Evolutionary conservation across 2,888 invertebrate species (phyloP).

Genomic region (Piscicola geometra): DNA sequence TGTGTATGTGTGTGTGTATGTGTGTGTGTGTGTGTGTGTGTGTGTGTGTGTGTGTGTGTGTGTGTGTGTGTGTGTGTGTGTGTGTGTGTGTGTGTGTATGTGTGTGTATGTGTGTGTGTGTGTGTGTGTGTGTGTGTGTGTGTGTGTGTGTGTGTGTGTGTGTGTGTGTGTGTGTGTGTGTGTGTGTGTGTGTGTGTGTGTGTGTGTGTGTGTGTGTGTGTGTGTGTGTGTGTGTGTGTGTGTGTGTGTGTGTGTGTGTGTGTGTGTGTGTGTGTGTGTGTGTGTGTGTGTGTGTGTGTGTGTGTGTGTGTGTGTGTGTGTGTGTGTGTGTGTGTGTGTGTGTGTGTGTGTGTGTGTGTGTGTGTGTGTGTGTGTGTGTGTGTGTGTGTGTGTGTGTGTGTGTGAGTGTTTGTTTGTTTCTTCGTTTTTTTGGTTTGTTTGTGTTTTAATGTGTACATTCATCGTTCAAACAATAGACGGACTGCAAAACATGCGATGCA

Average conservation of each 20-base stretch:
- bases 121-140: constrained; percentile 25
- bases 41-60: no score
- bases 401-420: no score
- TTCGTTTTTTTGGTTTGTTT: no score
- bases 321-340: constrained; percentile 25
- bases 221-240: constrained; percentile 25
- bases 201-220: constrained; percentile 25
- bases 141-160: constrained; percentile 22
- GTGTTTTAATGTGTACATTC: no score
- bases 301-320: constrained; percentile 25
- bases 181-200: constrained; percentile 23
- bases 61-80: constrained; percentile 11
- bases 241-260: constrained; percentile 19
- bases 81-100: constrained; percentile 26
- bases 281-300: constrained; percentile 25
- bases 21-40: no score
- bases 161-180: constrained; percentile 20
- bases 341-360: constrained; percentile 25
- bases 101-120: constrained; percentile 23
- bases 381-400: constrained; percentile 17
- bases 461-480: no score
- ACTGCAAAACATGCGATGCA: constrained; percentile 85
- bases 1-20: no score
- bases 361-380: constrained; percentile 25
- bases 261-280: constrained; percentile 18